Conservation (phyloP, 1,140 invertebrate species). For the Muscidifurax raptorellus region DNA sequence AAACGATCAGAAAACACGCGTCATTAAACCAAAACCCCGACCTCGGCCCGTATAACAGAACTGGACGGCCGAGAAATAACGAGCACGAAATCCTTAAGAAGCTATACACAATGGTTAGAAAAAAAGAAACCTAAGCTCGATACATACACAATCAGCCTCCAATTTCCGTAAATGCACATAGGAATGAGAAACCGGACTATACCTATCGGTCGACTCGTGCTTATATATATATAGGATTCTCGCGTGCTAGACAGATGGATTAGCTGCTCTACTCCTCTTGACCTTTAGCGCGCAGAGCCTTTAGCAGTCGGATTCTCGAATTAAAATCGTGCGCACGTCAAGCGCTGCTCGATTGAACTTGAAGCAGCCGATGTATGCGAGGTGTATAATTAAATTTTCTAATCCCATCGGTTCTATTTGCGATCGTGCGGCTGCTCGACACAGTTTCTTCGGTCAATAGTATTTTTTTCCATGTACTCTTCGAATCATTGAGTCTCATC, state of each 20-base stretch:
- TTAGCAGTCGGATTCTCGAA: constrained; percentile 23
- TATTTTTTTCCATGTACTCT: too few species aligned
- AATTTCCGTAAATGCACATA: not conserved
- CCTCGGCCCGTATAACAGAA: not conserved
- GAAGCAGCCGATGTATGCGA: not conserved
- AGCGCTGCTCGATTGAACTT: constrained; percentile 33
- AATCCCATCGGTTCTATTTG: not conserved
- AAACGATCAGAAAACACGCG: too few species aligned
- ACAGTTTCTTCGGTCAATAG: not conserved
- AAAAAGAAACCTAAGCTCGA: not conserved
- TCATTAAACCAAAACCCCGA: not conserved
- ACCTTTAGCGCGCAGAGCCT: constrained; percentile 34
- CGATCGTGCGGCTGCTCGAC: not conserved
- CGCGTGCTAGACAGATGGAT: constrained; percentile 16
- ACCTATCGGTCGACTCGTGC: not conserved
- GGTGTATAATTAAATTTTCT: constrained; percentile 39
- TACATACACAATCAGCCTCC: not conserved
- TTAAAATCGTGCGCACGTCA: not conserved
- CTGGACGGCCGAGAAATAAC: not conserved
- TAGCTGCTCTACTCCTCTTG: constrained; percentile 40
- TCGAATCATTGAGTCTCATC: too few species aligned
- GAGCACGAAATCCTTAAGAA: not conserved
- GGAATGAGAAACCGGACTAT: not conserved
- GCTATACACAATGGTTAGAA: too few species aligned
- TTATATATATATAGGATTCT: not conserved